A percentile compares a stretch with the other conserved stretches of the same genome.
Conservation (phyloP, 2,797 vertebrate genomes). For the Distichodus sexfasciatus region DNA sequence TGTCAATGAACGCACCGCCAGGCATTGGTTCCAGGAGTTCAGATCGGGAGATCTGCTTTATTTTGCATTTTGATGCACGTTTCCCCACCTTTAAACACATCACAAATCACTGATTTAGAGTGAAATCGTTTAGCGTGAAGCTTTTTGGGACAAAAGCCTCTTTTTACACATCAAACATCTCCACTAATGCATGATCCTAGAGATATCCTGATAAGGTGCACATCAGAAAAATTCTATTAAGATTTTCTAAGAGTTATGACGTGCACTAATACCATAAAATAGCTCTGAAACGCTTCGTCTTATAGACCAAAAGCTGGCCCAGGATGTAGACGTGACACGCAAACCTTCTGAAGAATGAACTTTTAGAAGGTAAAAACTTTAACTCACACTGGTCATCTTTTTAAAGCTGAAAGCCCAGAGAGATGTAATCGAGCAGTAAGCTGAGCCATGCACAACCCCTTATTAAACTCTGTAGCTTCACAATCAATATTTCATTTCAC, state of each 20-base stretch:
- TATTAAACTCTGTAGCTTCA: conserved; percentile 50
- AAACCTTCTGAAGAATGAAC: neutral
- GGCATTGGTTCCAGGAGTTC: too few relatives aligned
- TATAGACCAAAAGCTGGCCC: neutral
- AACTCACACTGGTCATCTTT: conserved; percentile 16
- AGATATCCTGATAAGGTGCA: neutral
- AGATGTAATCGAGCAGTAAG: conserved; percentile 37
- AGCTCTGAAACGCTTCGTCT: neutral
- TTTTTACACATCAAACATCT: neutral
- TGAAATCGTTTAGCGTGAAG: neutral
- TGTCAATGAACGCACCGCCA: too few relatives aligned
- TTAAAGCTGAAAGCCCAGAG: conserved; percentile 17
- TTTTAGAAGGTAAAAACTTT: neutral
- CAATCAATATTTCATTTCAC: conserved; percentile 59
- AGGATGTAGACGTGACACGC: neutral
- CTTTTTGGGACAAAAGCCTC: neutral
- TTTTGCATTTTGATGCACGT: too few relatives aligned
- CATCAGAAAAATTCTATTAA: neutral
- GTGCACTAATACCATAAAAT: neutral
- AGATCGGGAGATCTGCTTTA: too few relatives aligned
- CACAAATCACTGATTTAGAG: neutral
- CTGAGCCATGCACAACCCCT: conserved; percentile 40
- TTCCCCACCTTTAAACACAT: too few relatives aligned
- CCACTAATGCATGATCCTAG: neutral
- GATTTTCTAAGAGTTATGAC: neutral